Evolutionary conservation across 2,113 vertebrate genomes (phyloP).

Genomic region (Gymnorhina tibicen): DNA sequence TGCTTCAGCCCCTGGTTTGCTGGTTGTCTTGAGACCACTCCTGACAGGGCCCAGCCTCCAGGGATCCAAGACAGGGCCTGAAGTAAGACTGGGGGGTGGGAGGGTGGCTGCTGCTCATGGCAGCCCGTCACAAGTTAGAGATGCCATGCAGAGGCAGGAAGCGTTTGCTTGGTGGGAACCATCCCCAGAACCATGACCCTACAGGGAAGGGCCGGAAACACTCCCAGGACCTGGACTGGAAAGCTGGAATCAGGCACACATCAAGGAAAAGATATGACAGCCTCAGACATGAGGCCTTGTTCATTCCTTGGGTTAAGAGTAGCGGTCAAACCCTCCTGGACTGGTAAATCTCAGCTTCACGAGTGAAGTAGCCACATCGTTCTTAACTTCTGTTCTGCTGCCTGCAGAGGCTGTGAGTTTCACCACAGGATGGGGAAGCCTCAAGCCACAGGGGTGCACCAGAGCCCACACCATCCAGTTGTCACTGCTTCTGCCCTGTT

Average conservation of each 20-base stretch:
- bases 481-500: neutral
- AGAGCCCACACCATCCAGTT: neutral
- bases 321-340: neutral
- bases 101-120: neutral
- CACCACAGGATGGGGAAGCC: neutral
- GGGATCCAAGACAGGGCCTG: rapidly evolving
- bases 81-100: rapidly evolving
- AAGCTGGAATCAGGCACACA: neutral
- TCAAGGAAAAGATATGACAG: neutral
- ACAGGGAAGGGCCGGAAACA: rapidly evolving
- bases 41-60: neutral
- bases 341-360: neutral
- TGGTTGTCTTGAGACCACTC: neutral
- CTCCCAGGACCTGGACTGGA: neutral
- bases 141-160: neutral
- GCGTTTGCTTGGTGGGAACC: neutral
- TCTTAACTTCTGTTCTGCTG: neutral
- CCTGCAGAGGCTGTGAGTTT: neutral
- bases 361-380: rapidly evolving
- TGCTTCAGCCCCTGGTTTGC: neutral
- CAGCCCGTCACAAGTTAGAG: neutral
- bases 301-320: neutral
- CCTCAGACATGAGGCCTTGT: neutral
- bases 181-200: neutral
- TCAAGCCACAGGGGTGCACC: neutral